Conservation (phyloP, 1,140 invertebrate species). For the Anastrepha ludens region DNA sequence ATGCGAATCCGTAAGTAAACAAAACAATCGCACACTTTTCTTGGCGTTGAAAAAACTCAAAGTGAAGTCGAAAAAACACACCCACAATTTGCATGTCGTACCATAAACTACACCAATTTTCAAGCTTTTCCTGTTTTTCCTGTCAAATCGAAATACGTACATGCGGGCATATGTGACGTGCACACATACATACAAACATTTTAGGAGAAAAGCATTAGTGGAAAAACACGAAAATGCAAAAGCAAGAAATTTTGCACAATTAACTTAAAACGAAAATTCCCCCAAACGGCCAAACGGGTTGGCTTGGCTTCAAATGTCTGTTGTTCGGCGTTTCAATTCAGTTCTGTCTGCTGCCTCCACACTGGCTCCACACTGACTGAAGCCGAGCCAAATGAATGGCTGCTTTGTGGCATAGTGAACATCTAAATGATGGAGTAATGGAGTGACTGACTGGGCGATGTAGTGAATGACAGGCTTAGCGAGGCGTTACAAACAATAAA, state of each 20-base stretch:
- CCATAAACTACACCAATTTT: conserved; percentile 34
- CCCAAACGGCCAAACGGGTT: not conserved
- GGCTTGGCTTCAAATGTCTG: not conserved
- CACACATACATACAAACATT: not conserved
- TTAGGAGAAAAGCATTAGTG: not conserved
- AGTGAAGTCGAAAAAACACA: not conserved
- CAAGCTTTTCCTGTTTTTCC: not conserved
- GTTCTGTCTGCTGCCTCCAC: not conserved
- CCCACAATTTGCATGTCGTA: conserved; percentile 38
- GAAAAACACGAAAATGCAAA: not conserved
- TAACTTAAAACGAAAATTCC: not conserved
- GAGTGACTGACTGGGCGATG: conserved; percentile 32
- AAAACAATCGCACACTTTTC: conserved; percentile 12
- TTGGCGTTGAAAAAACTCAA: not conserved
- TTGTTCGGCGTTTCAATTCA: not conserved
- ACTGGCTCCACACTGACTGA: not conserved
- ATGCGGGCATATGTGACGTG: not conserved
- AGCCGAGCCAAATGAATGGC: not conserved
- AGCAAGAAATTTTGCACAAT: not conserved
- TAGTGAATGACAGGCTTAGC: conserved; percentile 44
- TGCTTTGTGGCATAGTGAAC: not conserved
- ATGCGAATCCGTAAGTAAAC: not conserved
- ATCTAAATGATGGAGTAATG: conserved; percentile 32
- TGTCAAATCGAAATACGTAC: not conserved
- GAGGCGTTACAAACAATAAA: conserved; percentile 52